These are phyloP conservation scores for Dromaius novaehollandiae DNA, from an alignment of 2,113 vertebrate species.

Conservation along the genomic window DNA sequence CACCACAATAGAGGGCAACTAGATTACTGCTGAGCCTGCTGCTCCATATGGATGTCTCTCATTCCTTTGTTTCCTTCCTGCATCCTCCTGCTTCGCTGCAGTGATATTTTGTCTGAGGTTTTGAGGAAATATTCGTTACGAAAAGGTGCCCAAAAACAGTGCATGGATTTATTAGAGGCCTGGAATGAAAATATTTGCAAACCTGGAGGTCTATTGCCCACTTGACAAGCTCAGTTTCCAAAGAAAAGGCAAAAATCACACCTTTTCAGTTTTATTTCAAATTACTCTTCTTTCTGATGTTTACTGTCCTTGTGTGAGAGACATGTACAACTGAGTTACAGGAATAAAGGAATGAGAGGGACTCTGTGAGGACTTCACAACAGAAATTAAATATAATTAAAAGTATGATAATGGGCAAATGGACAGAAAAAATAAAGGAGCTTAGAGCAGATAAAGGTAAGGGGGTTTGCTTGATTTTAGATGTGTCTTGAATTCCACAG, in stretches of 20 bases:
- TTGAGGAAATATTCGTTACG: constrained; percentile 30
- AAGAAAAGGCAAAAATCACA: not conserved
- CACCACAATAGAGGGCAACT: not conserved
- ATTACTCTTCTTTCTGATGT: not conserved
- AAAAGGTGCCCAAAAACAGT: constrained; percentile 37
- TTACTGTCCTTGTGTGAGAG: not conserved
- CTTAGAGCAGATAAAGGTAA: not conserved
- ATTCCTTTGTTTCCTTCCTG: not conserved
- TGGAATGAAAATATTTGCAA: constrained; percentile 23
- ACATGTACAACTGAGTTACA: not conserved
- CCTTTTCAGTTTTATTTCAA: not conserved
- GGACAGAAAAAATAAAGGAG: not conserved
- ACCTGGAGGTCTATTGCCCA: not conserved
- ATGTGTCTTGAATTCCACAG: not conserved
- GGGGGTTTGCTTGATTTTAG: not conserved
- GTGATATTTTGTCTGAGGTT: not conserved
- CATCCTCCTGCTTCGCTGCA: not conserved
- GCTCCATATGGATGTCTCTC: not conserved
- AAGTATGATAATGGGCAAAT: not conserved
- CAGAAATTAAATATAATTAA: not conserved
- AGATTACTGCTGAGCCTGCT: not conserved
- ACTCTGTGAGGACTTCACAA: not conserved
- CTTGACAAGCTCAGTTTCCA: not conserved
- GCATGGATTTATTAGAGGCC: constrained; percentile 33
- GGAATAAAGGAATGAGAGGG: not conserved